phyloP scores from a whole-genome alignment of 2,888 invertebrate genomes.

The Nymphalis urticae region DNA sequence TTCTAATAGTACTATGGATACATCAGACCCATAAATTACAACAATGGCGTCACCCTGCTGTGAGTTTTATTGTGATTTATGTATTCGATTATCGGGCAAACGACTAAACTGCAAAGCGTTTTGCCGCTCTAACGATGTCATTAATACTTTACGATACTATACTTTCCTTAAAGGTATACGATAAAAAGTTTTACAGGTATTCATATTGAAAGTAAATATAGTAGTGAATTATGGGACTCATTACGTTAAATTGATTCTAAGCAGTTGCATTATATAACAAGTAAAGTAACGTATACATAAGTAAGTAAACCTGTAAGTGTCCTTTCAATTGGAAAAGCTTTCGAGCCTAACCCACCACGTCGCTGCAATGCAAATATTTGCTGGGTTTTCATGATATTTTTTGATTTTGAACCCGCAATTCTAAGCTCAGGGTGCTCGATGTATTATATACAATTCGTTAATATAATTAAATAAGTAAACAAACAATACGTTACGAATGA shows the following conservation, averaged over 20 bases:
- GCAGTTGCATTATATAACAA: too few species aligned
- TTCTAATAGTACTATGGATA: constrained; percentile 18
- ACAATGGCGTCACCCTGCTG: constrained; percentile 59
- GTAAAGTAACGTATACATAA: neutral
- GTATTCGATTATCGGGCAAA: constrained; percentile 65
- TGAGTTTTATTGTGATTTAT: constrained; percentile 71
- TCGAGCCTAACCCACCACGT: too few species aligned
- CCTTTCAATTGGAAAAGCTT: too few species aligned
- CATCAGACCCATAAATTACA: constrained; percentile 56
- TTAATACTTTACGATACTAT: constrained; percentile 54
- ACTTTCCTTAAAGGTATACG: constrained; percentile 29
- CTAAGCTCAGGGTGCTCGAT: too few species aligned
- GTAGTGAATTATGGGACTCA: constrained; percentile 48
- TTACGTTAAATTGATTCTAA: constrained; percentile 28
- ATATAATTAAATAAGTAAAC: too few species aligned
- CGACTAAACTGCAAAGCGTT: constrained; percentile 62
- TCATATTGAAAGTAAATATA: constrained; percentile 7
- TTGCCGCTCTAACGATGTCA: constrained; percentile 58
- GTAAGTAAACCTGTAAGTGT: neutral
- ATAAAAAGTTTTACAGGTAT: neutral
- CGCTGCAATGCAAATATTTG: too few species aligned
- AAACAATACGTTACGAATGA: neutral
- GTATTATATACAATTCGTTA: too few species aligned
- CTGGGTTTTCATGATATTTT: too few species aligned
- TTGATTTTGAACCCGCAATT: too few species aligned